phyloP scores from a whole-genome alignment of 2,888 invertebrate species.

The Hirtodrosophila alboralis region DNA sequence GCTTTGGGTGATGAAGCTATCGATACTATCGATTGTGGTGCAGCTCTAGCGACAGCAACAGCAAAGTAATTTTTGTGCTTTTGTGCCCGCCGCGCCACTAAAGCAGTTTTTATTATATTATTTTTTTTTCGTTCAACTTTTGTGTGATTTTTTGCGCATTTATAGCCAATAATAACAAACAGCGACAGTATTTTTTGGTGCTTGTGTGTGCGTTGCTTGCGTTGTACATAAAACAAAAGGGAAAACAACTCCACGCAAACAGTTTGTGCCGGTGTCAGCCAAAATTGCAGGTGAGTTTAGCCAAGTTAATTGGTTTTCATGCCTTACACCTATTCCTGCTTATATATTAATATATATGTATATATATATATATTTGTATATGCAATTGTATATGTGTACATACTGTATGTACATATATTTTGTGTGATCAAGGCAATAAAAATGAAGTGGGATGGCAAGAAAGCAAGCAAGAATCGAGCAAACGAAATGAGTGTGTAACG shows the following conservation, averaged over 20 bases:
- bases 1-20: slow-evolving; percentile 30
- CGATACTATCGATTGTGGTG: slow-evolving; percentile 42
- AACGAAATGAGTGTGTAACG: slow-evolving; percentile 57
- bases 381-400: slow-evolving; percentile 14
- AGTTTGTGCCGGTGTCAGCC: slow-evolving; percentile 53
- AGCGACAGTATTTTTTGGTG: slow-evolving; percentile 40
- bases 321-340: slow-evolving; percentile 8
- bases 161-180: slow-evolving; percentile 37
- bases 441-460: slow-evolving; percentile 46
- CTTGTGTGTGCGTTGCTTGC: slow-evolving; percentile 41
- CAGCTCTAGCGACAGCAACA: slow-evolving; percentile 40
- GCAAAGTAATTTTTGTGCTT: slow-evolving; percentile 57
- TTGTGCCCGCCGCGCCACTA: slow-evolving; percentile 61
- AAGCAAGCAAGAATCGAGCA: slow-evolving; percentile 40
- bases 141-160: slow-evolving; percentile 51
- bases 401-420: slow-evolving; percentile 3
- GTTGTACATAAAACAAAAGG: slow-evolving; percentile 30
- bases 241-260: slow-evolving; percentile 53
- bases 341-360: slow-evolving; percentile 2
- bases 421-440: slow-evolving; percentile 54
- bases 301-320: slow-evolving; percentile 40
- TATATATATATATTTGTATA: slow-evolving; percentile 5
- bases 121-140: slow-evolving; percentile 58
- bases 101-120: slow-evolving; percentile 50
- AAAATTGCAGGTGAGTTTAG: slow-evolving; percentile 54